Evolutionary conservation across 2,797 vertebrate species (phyloP), one percentile per base, ranked within the genome.

Genomic region (Amniataba percoides): DNA sequence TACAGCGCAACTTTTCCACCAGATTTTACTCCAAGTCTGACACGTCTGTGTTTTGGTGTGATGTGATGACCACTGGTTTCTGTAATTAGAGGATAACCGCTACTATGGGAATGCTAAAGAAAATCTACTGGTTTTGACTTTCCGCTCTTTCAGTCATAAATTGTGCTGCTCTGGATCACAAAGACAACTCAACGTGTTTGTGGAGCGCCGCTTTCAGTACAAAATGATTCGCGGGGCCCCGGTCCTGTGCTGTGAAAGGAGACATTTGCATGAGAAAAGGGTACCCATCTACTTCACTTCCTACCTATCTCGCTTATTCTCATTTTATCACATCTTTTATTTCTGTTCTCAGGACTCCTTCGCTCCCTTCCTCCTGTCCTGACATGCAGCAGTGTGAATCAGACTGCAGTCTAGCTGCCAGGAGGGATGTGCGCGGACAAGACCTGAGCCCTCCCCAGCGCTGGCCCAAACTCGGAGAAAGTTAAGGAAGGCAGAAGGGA

Each of bases 361-460:
- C 61, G 51, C 49, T 80, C n/a, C 43, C 59, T 80, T 76, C 65
- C 34, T 84, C 88, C 70, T 92, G 89, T 67, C 86, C 77, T 34
- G 77, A 89, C 91, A 87, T 74, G 89, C 78, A 84, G 59, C 68
- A 40, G 70, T 56, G 59, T 91, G 91, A 91, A 75, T 91, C 86
- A 90, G 82, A 81, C 77, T 64, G 66, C 18, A 76, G 71, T 57
- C 64, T 74, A 68, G 61, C 64, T 82, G 87, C 79, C 87, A 84
- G 64, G 55, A 82, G 81, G 75, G 85, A 92, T 85, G 70, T 87
- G 89, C 88, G 84, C 61, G 78, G 82, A 91, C 89, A 91, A 79
- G 88, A 89, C 64, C 2, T 82, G 59, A 60, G 55, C 80, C 52
- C 60, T 82, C n/a, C 53, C 46, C 76, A 34, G 51, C 53, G 39